Percentiles rank a stretch among this genome's conserved stretches.
phyloP scores from a whole-genome alignment of 2,888 invertebrate species.

The Dorcus hopei region DNA sequence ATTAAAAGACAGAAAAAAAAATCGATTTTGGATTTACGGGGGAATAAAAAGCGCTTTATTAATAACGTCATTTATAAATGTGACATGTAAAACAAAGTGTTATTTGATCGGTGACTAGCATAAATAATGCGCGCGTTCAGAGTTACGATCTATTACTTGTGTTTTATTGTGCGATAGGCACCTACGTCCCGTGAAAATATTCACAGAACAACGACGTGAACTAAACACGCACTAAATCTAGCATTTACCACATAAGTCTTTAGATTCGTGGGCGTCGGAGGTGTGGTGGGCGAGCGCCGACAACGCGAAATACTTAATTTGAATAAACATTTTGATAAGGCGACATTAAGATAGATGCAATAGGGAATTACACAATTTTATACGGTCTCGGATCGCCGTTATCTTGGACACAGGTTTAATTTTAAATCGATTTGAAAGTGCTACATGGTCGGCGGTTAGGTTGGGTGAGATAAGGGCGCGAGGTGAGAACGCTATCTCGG shows the following conservation, averaged over 20 bases:
- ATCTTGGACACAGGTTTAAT: slow-evolving; percentile 49
- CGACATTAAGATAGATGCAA: slow-evolving; percentile 47
- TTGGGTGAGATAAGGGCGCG: slow-evolving; percentile 36
- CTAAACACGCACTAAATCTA: neutral
- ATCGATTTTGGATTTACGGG: neutral
- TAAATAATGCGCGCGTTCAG: too few species aligned
- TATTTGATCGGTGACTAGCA: too few species aligned
- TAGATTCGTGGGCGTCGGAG: neutral
- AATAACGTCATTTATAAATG: too few species aligned
- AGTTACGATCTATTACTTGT: too few species aligned
- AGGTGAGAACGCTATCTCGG: slow-evolving; percentile 16
- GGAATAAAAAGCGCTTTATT: too few species aligned
- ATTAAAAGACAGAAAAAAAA: neutral
- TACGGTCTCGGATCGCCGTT: slow-evolving; percentile 26
- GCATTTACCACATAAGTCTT: neutral
- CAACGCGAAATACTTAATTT: slow-evolving; percentile 48
- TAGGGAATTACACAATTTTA: slow-evolving; percentile 30
- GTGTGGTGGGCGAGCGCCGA: slow-evolving; percentile 32
- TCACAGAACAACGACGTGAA: too few species aligned
- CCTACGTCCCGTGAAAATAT: neutral
- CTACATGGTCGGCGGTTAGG: slow-evolving; percentile 43
- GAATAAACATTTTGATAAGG: slow-evolving; percentile 39
- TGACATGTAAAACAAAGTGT: too few species aligned
- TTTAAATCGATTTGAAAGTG: slow-evolving; percentile 50
- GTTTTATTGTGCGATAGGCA: neutral